Base-by-base conservation (phyloP, 2,797 vertebrate genomes). In the Amniataba percoides region DNA sequence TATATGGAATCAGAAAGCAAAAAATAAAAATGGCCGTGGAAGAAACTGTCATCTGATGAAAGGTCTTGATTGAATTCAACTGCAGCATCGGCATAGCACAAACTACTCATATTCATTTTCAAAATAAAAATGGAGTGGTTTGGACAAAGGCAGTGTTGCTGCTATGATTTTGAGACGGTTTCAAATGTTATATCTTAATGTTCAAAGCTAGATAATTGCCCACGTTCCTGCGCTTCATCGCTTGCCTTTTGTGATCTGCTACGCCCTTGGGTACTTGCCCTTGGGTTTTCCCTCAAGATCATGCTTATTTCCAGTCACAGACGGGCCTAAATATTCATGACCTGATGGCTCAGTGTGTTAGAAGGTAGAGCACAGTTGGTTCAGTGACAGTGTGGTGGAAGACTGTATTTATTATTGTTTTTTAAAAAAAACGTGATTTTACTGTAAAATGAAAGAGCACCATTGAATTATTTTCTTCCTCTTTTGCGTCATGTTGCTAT, bases 281-380 rank as follows among this genome's bases (percentile, higher is more conserved):
- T 68, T 60, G 21, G 68, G 45, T 25, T 67, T 42, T 39, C 40
- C 19, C 21, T 34, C 27, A 40, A 61, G n/a, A 61, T 59, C 52
- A 15, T 52, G 13, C 56, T 63, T 42, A 48, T 65, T 61, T 84
- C 39, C 52, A 73, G 52, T 58, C 62, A 70, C 43, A 75, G 59
- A 65, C 34, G 1, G 53, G 45, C 34, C 62, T 77, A 56, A 77
- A 85, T 84, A 84, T 89, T 89, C 71, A 80, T 85, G 76, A 76
- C 36, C 16, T 7, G 46, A 72, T 71, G 73, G 64, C 39, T 75
- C 58, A 23, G 18, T 64, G 48, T 69, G 71, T 48, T 16, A 63
- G 51, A 70, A 10, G 71, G 58, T n/a, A n/a, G 53, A 66, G 18
- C 53, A 64, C 58, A 69, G 55, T 42, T 74, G 64, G 56, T 66